Base-by-base conservation (phyloP, 2,113 vertebrate species). In the Drymodes brunneopygia region DNA sequence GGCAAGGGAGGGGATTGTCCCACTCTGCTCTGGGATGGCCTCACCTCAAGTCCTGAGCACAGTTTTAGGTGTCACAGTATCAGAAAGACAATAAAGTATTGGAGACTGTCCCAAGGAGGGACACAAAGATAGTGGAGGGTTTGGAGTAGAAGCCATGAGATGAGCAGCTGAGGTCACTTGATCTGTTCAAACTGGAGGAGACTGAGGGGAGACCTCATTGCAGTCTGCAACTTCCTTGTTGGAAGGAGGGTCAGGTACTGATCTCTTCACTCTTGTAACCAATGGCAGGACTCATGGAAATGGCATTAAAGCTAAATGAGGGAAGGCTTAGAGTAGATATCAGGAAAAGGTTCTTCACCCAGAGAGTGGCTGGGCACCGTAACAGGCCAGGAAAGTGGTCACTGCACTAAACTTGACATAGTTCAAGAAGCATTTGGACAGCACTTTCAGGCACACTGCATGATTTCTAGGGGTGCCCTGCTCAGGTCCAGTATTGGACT, bases 1-100 rank as follows among this genome's bases (percentile, higher is more conserved):
- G 27, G 9, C 8, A 29, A 61, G 28, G 33, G 12, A 51, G 18
- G 23, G 23, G 28, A 11, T 62, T 70, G 28, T 78, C 56, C 73
- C 0, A 1, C 27, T 65, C 24, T 50, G 31, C 35, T 54, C n/a
- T 38, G 15, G 28, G 15, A 4, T 0, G 1, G n/a, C 8, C 54
- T 45, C 22, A 69, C 15, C 15, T 53, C 1, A 0, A 69, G 33
- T 53, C 3, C 38, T 38, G 10, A 5, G 2, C 2, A 5, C 47
- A 53, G 2, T 38, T 78, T 44, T 28, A 23, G 28, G 7, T 6
- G 6, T 40, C 12, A 38, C 8, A 40, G 7, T 29, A n/a, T 19
- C 24, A 61, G 19, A 38, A 77, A 6, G 23, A n/a, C 20, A 29
- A 38, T 45, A 28, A 70, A 15, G 4, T 45, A 11, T 25, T 54